Percentiles rank a stretch among this genome's conserved stretches.
Evolutionary conservation across 2,888 invertebrate species (phyloP).

Genomic region (Drosophila maculinotata): DNA sequence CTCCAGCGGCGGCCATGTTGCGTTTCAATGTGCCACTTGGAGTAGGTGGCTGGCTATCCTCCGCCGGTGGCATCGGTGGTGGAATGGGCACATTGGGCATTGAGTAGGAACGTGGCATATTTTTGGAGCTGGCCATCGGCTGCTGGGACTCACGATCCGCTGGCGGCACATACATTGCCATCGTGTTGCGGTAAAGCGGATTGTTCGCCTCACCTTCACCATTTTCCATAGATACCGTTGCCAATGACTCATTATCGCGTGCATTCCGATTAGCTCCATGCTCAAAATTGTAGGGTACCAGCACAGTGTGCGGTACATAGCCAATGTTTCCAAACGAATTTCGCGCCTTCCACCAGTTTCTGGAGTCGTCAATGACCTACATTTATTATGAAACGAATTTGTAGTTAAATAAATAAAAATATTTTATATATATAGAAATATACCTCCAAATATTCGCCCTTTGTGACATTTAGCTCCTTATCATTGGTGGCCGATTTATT

Average conservation of each 20-base stretch:
- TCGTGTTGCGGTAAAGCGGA: slow-evolving; percentile 67
- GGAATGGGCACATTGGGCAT: slow-evolving; percentile 85
- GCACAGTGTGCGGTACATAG: slow-evolving; percentile 99
- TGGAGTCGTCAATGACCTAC: slow-evolving; percentile 96
- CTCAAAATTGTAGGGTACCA: slow-evolving; percentile 87
- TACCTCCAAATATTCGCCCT: slow-evolving; percentile 98
- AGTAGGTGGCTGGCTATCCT: slow-evolving; percentile 70
- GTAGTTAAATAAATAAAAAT: no score
- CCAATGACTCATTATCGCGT: slow-evolving; percentile 78
- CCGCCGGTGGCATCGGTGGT: slow-evolving; percentile 85
- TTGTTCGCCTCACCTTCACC: slow-evolving; percentile 53
- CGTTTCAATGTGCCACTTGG: slow-evolving; percentile 77
- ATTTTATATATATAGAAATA: slow-evolving; percentile 36
- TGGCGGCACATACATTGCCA: slow-evolving; percentile 59
- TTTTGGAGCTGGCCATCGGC: slow-evolving; percentile 46
- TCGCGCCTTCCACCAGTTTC: slow-evolving; percentile 99
- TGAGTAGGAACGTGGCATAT: slow-evolving; percentile 76
- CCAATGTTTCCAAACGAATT: slow-evolving; percentile 94
- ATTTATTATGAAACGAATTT: not conserved
- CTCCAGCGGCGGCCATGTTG: slow-evolving; percentile 78
- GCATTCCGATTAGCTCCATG: slow-evolving; percentile 43
- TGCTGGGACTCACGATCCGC: slow-evolving; percentile 71
- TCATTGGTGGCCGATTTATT: slow-evolving; percentile 98
- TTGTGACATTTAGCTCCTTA: slow-evolving; percentile 97
- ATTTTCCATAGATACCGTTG: slow-evolving; percentile 61